Base-by-base conservation (phyloP, 2,113 vertebrate species). In the Pseudolaguvia tuberculata region DNA sequence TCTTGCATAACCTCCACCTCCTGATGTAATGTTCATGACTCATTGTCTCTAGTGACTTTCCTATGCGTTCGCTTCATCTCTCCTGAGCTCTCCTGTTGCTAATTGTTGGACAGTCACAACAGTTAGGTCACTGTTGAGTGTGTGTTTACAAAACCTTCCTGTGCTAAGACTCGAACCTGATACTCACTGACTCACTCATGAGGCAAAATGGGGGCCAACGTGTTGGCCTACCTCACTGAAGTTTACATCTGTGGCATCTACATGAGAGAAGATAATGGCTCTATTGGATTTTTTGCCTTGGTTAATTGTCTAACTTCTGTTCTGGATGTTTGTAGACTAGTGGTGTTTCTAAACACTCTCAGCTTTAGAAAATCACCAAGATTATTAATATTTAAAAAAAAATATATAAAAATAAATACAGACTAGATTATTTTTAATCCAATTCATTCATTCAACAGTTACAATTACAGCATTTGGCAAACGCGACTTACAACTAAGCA, bases 121-220 rank as follows among this genome's bases (percentile, higher is more conserved):
- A 88, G 87, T 91, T 87, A 89, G 85, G 85, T 91, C 90, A 91
- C 87, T 75, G 27, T 79, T 50, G 53, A 84, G 81, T 71, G 70
- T 71, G 70, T 82, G 78, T 79, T 85, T 63, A 72, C 80, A 73
- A 69, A 78, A 78, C 76, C 48, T 48, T 58, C 51, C 59, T 23
- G 29, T 58, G 58, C 65, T 51, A 47, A 13, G 35, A 51, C 56
- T 59, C 20, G 15, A 81, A 81, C 72, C 62, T 62, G 80, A 81
- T 71, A 81, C 65, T 62, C 45, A 18, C 58, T 75, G 76, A 68
- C 70, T 75, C 72, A 63, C 27, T 56, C 29, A 27, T 47, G 50
- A 29, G 72, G 39, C 51, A 70, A 65, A 55, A 58, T 61, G 31
- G 68, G 35, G 71, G 45, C 61, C 29, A 48, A 63, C 9, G 18